Evolutionary conservation across 2,113 vertebrate species (phyloP).

Genomic region (Callipepla squamata): DNA sequence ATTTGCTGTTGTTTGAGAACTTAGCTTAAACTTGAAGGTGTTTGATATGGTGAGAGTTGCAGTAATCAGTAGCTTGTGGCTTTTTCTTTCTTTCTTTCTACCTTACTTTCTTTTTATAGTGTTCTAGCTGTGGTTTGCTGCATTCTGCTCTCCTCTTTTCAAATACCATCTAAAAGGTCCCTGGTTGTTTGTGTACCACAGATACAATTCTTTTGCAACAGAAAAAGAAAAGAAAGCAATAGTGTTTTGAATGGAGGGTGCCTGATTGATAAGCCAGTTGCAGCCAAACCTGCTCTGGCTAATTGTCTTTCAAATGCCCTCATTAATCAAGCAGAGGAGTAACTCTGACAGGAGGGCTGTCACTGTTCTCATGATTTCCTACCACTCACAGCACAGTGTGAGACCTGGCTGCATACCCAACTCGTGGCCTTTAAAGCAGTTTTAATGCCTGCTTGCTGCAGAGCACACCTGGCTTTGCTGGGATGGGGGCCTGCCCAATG

Average conservation of each 20-base stretch:
- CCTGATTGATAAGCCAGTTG: constrained; percentile 94
- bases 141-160: background rate
- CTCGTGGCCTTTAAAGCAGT: constrained; percentile 81
- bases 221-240: constrained; percentile 32
- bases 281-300: constrained; percentile 93
- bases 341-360: constrained; percentile 85
- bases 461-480: constrained; percentile 88
- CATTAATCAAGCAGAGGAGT: constrained; percentile 91
- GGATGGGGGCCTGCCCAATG: constrained; percentile 71
- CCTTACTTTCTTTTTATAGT: background rate
- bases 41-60: background rate
- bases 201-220: constrained; percentile 76
- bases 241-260: constrained; percentile 84
- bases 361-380: constrained; percentile 78
- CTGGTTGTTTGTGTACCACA: constrained; percentile 56
- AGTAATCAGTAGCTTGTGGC: background rate
- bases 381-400: constrained; percentile 87
- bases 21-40: background rate
- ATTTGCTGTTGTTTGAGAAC: background rate
- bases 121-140: background rate
- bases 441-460: constrained; percentile 83
- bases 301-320: constrained; percentile 99
- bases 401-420: constrained; percentile 78
- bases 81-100: background rate
- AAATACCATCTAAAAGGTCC: background rate